These are phyloP conservation scores for Eupithecia pulchellata DNA, from an alignment of 2,888 invertebrate species.

Conservation along the genomic window DNA sequence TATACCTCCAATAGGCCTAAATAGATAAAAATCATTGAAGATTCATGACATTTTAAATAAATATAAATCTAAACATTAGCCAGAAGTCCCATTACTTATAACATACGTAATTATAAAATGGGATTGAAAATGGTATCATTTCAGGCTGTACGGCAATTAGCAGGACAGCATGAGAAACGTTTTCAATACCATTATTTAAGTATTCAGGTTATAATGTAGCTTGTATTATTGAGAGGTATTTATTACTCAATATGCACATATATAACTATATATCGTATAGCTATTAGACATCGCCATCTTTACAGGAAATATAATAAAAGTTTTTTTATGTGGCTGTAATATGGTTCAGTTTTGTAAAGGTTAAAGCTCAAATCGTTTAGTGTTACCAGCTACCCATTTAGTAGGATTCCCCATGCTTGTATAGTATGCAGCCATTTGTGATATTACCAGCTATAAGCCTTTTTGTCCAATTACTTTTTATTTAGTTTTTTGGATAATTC, in stretches of 20 bases:
- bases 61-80: too few species aligned
- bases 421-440: slow-evolving; percentile 86
- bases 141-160: too few species aligned
- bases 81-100: too few species aligned
- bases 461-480: not conserved
- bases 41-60: not conserved
- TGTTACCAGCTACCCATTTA: slow-evolving; percentile 61
- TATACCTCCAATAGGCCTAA: not conserved
- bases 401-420: slow-evolving; percentile 99
- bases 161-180: too few species aligned
- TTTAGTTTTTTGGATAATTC: not conserved
- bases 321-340: not conserved
- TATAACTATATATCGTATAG: too few species aligned
- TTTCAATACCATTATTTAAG: too few species aligned
- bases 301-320: not conserved
- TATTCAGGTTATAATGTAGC: too few species aligned
- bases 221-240: not conserved
- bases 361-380: not conserved
- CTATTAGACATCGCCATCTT: not conserved
- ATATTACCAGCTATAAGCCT: not conserved
- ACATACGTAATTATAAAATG: too few species aligned
- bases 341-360: not conserved
- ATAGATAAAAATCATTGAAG: not conserved
- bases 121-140: too few species aligned
- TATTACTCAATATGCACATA: too few species aligned